A percentile compares a stretch with the other conserved stretches of the same genome.
Evolutionary conservation across 2,888 invertebrate species (phyloP).

Genomic region (Ashinkailepas kermadecensis): DNA sequence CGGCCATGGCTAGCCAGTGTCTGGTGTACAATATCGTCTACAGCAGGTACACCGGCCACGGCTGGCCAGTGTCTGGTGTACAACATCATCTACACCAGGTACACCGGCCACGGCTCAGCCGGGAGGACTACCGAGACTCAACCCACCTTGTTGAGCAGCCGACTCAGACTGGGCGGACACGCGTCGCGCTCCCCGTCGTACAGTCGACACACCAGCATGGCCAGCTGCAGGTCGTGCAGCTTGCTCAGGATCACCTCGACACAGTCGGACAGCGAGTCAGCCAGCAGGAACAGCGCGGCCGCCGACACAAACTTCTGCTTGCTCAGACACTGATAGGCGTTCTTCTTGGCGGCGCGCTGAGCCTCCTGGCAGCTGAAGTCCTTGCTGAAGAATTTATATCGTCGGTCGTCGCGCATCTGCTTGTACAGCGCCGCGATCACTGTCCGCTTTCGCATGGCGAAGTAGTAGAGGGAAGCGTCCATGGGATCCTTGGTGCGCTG

Average conservation of each 20-base stretch:
- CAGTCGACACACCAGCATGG: conserved; percentile 84
- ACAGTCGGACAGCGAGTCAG: conserved; percentile 88
- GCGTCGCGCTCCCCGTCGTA: conserved; percentile 63
- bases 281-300: conserved; percentile 94
- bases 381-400: conserved; percentile 91
- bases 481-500: conserved; percentile 87
- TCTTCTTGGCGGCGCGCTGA: conserved; percentile 95
- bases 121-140: too few relatives aligned
- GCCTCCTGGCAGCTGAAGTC: conserved; percentile 89
- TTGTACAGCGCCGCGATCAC: conserved; percentile 91
- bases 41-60: too few relatives aligned
- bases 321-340: conserved; percentile 91
- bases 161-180: conserved; percentile 60
- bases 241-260: conserved; percentile 85
- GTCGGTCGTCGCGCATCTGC: conserved; percentile 76
- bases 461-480: conserved; percentile 93
- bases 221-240: conserved; percentile 88
- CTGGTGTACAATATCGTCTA: too few relatives aligned
- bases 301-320: conserved; percentile 96
- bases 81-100: neutral
- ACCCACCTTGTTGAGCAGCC: conserved; percentile 60
- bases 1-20: too few relatives aligned
- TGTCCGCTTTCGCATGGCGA: conserved; percentile 97
- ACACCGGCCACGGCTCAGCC: neutral
- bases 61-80: neutral